Percentiles rank a stretch among this genome's conserved stretches.
These are phyloP conservation scores for Heliconius eleuchia DNA, from an alignment of 1,140 invertebrate genomes.

Conservation along the genomic window DNA sequence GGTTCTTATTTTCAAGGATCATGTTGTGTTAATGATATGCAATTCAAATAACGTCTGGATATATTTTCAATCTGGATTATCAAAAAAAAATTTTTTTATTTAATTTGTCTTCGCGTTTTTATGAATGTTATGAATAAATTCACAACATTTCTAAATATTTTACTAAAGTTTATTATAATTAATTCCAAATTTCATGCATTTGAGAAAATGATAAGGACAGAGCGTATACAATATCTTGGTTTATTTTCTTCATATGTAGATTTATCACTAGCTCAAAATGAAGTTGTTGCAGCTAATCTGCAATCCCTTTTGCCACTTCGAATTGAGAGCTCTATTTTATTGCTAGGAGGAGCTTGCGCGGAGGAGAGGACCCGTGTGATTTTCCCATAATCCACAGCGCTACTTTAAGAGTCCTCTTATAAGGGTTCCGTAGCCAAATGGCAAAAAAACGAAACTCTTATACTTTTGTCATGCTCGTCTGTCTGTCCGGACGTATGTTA, in stretches of 20 bases:
- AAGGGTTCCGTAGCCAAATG: no score
- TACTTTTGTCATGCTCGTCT: no score
- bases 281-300: constrained; percentile 42
- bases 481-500: no score
- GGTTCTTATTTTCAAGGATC: no score
- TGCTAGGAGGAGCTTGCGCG: not conserved
- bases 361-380: not conserved
- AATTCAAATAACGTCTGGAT: no score
- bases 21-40: no score
- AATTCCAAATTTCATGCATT: not conserved
- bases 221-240: not conserved
- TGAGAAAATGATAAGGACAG: not conserved
- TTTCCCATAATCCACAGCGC: not conserved
- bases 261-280: constrained; percentile 49
- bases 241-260: constrained; percentile 25
- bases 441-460: no score
- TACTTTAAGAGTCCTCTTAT: not conserved
- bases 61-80: no score
- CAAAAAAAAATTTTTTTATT: no score
- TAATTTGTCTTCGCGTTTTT: no score
- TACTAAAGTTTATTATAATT: not conserved
- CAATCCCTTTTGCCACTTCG: constrained; percentile 29
- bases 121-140: not conserved
- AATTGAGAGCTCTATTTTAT: constrained; percentile 50
- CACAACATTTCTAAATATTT: not conserved